Evolutionary conservation across 2,888 invertebrate genomes (phyloP).

Genomic region (Syrista parreyssii): DNA sequence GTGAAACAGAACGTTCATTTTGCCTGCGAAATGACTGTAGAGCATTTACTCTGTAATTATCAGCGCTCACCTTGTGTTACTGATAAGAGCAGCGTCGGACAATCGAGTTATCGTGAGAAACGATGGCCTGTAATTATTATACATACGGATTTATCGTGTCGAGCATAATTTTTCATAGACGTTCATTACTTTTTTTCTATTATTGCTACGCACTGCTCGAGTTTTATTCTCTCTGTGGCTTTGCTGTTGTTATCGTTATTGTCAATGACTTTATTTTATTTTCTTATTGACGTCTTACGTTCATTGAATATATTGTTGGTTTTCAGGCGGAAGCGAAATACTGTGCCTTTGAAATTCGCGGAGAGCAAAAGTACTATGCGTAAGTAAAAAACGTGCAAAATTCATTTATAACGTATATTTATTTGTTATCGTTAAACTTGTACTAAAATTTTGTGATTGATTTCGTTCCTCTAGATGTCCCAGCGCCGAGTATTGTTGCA

Average conservation of each 20-base stretch:
- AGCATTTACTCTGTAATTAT: background rate
- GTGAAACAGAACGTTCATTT: background rate
- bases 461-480: slow-evolving; percentile 59
- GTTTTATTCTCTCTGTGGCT: background rate
- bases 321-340: slow-evolving; percentile 65
- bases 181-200: background rate
- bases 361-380: slow-evolving; percentile 66
- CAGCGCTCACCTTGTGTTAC: background rate
- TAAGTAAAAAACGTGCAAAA: slow-evolving; percentile 42
- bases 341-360: slow-evolving; percentile 66
- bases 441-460: background rate
- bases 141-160: background rate
- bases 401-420: background rate
- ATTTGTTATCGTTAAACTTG: background rate
- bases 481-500: slow-evolving; percentile 69
- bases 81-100: background rate
- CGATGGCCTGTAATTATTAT: background rate
- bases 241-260: background rate
- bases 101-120: background rate
- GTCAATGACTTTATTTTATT: background rate
- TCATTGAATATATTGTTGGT: slow-evolving; percentile 2
- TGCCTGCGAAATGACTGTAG: background rate
- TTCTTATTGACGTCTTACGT: background rate
- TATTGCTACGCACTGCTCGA: background rate
- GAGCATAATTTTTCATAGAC: background rate